Percentiles rank a stretch among this genome's conserved stretches.
These are phyloP conservation scores for Actias luna DNA, from an alignment of 2,888 invertebrate species.

Conservation along the genomic window DNA sequence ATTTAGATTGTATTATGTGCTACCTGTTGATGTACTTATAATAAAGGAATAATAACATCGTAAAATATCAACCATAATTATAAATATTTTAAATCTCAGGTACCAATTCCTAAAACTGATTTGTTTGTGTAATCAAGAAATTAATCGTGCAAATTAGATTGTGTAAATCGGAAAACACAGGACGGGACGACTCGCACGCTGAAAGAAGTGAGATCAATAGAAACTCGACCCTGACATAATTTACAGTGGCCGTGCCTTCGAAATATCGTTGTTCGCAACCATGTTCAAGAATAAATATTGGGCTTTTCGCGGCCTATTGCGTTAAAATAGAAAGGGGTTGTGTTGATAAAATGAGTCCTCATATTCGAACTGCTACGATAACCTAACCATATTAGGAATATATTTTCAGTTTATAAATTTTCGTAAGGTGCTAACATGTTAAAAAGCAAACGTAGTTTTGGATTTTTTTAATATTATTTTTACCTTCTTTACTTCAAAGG, in stretches of 20 bases:
- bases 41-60: background rate
- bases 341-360: conserved; percentile 44
- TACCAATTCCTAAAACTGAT: background rate
- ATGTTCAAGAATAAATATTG: conserved; percentile 68
- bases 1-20: no score
- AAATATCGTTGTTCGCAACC: conserved; percentile 52
- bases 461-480: background rate
- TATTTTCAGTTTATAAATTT: background rate
- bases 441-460: background rate
- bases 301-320: conserved; percentile 55
- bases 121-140: conserved; percentile 24
- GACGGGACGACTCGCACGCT: conserved; percentile 56
- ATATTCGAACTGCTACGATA: conserved; percentile 27
- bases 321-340: conserved; percentile 42
- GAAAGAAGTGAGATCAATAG: conserved; percentile 76
- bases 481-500: background rate
- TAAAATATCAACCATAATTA: background rate
- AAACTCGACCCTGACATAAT: conserved; percentile 75
- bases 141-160: conserved; percentile 52
- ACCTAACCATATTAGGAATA: background rate
- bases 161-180: conserved; percentile 56
- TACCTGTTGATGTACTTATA: no score
- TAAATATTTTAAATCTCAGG: background rate
- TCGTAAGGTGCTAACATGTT: background rate
- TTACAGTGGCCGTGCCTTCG: conserved; percentile 65